Evolutionary conservation across 2,797 vertebrate genomes (phyloP), one percentile per base, ranked within the genome.

Genomic region (Varecia variegata): DNA sequence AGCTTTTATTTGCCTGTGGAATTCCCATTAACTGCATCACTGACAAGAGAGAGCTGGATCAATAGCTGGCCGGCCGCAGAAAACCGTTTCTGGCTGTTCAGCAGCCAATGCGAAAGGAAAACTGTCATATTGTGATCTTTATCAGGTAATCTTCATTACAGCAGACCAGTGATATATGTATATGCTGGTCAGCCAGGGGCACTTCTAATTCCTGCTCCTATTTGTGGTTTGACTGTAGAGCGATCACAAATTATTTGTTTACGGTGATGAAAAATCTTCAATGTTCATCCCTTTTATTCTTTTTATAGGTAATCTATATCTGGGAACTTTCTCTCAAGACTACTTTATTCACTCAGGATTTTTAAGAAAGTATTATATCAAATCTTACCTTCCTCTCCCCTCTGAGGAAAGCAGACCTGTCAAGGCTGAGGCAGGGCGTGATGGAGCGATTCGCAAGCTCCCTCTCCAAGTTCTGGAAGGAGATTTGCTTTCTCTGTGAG

Each of bases 71-170:
- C 95, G 96, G 98, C 98, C 95, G 86, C 98, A 98, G 98, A 98
- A 98, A 99, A 98, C 98, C 98, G 98, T 99, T 99, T 99, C 99
- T 98, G 98, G 99, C 99, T 99, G 99, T 99, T 99, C 99, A 99
- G 99, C 99, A 98, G 99, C 99, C 99, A 98, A 96, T 96, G 98
- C 98, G 95, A 99, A 99, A 99, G 99, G 99, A 99, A 99, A 99
- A 98, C 99, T 99, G 99, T 99, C 99, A 99, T 99, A 99, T 99
- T 99, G 99, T 99, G 99, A 99, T 99, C 99, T 99, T 99, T 99
- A 99, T 99, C 99, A 99, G 99, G 99, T 99, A 99, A 99, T 99
- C 99, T 99, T 99, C 99, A 99, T 99, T 99, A 99, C 99, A 98
- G 98, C 98, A 98, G 98, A 98, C 99, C 99, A 98, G 98, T 99